Evolutionary conservation across 1,140 invertebrate genomes (phyloP).

Genomic region (Cyrtorhinus lividipennis): DNA sequence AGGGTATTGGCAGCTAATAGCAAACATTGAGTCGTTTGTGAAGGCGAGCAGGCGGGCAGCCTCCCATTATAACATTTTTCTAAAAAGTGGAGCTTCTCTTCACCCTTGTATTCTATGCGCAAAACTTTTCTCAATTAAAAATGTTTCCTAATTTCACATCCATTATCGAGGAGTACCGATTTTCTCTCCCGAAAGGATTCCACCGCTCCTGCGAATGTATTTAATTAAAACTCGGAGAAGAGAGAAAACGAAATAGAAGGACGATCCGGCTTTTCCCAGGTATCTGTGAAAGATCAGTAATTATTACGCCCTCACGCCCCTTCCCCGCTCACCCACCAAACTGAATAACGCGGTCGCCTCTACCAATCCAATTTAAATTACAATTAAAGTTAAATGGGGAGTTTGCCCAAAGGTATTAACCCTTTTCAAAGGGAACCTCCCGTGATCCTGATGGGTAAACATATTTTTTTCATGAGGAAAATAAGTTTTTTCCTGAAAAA

Average conservation of each 20-base stretch:
- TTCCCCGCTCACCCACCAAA: background rate
- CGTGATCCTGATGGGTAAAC: no score
- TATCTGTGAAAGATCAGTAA: constrained; percentile 10
- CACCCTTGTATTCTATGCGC: no score
- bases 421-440: background rate
- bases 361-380: constrained; percentile 2
- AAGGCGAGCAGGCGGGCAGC: no score
- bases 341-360: background rate
- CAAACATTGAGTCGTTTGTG: no score
- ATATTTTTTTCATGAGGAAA: no score
- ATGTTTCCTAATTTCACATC: constrained; percentile 2
- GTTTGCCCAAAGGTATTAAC: constrained; percentile 6
- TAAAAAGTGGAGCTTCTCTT: no score
- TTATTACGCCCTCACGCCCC: background rate
- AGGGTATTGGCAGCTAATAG: no score
- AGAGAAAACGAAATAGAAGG: constrained; percentile 1
- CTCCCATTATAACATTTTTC: no score
- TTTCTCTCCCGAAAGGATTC: background rate
- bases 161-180: background rate
- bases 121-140: constrained; percentile 8
- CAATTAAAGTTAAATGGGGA: constrained; percentile 4
- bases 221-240: constrained; percentile 1
- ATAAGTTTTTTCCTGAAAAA: background rate
- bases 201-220: background rate
- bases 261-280: background rate